Evolutionary conservation across 2,113 vertebrate species (phyloP), one percentile per base, ranked within the genome.

Genomic region (Illadopsis cleaveri): DNA sequence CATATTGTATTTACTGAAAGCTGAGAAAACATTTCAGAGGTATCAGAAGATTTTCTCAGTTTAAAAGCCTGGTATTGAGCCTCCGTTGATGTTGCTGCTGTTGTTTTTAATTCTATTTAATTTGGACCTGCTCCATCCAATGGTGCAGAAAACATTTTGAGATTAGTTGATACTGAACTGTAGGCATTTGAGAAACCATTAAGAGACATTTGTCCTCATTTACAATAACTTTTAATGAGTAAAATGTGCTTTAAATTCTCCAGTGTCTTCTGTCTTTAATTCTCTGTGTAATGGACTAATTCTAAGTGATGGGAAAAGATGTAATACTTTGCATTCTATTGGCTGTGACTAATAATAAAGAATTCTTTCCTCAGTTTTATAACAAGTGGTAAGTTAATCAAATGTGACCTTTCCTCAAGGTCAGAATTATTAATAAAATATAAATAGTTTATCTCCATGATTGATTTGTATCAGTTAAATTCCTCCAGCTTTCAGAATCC

Each of bases 161-260:
- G 83, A 96, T 96, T 93, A 97, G 97, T 53, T 96, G 97, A 97
- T 92, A 97, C 81, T 95, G 94, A 98, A 96, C 80, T 79, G 91
- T 86, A 97, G 94, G 93, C 96, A 96, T 96, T 92, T 96, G 80
- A 97, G 95, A 94, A 96, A 94, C 88, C 97, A 98, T 95, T 97
- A 96, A 85, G 79, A 97, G 89, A 90, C 72, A 93, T 89, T 53
- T 56, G 54, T 91, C 89, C 95, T 97, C 95, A 95, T 95, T 97
- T 96, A 97, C 93, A 97, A 75, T 95, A 97, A 96, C 95, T 97
- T 97, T 93, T 97, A 97, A 97, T 96, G 94, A 89, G 91, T 82
- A 96, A 97, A 98, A 97, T 95, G 95, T 92, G 94, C 93, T 97
- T 97, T 85, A 95, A 96, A 97, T 95, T 94, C 95, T 93, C 95